Evolutionary conservation across 2,888 invertebrate genomes (phyloP), one percentile per base, ranked within the genome.

Genomic region (Prosopocoilus inquinatus): DNA sequence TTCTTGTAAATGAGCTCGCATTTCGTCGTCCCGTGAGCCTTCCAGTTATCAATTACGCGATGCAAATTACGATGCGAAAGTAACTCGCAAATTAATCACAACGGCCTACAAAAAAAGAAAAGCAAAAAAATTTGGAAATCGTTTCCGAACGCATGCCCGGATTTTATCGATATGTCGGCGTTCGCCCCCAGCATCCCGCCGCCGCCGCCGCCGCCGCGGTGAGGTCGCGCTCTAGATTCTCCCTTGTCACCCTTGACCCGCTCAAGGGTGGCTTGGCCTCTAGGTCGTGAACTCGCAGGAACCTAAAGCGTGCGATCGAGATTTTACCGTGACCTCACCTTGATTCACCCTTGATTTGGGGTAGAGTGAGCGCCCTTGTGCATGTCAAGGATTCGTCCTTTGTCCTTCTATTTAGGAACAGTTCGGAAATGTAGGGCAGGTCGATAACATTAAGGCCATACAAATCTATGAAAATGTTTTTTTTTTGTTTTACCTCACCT

Each of bases 241-340:
- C 54, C 12, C 36, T 53, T 32, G 49, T 32, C 34, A 54, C 53
- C 60, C 57, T 53, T 54, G 55, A 50, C 58, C 55, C 49, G 38
- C n/a, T 43, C 45, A 39, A 35, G 32, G 50, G 50, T 57, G 58
- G 58, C 58, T 57, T 50, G 47, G 41, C 58, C 58, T 50, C 52
- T 50, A 53, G 60, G 52, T 58, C 60, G 44, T 51, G 58, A 58
- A 47, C 47, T 47, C 9, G 55, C 57, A 50, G 47, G 50, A 55
- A 55, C 54, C 49, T 45, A 41, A 41, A 41, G 41, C 34, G 32
- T 12, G 28, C 13, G n/a, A 47, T 35, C 36, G 12, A 15, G 58
- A 58, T 53, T 47, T 54, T 45, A 44, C 36, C 58, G 54, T 60
- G 60, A 53, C 60, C 58, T 58, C 53, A 58, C 53, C 55, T 58